phyloP scores from a whole-genome alignment of 2,888 invertebrate genomes.

The Aspidiotus destructor region DNA sequence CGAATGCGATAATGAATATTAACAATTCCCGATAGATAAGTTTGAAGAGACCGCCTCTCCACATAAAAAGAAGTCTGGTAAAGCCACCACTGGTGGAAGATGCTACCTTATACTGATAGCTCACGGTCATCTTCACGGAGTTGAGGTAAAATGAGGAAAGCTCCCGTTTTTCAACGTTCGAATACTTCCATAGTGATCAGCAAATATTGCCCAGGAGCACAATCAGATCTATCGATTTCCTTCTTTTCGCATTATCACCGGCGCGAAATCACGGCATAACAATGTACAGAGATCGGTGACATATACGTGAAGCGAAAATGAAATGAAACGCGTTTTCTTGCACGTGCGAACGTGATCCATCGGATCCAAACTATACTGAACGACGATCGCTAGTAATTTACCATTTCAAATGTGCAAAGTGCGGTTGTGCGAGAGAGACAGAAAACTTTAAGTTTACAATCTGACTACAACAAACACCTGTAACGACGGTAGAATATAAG shows the following conservation, averaged over 20 bases:
- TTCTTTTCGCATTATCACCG: too few species aligned
- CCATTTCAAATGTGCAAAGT: not conserved
- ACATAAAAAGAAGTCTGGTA: constrained; percentile 50
- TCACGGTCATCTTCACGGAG: constrained; percentile 46
- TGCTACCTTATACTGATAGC: constrained; percentile 51
- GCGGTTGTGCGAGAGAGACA: not conserved
- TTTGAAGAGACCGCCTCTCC: constrained; percentile 51
- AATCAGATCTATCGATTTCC: too few species aligned
- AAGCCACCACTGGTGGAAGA: constrained; percentile 51
- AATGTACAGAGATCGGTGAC: too few species aligned
- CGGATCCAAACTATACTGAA: not conserved
- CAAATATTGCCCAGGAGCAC: too few species aligned
- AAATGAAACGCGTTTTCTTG: not conserved
- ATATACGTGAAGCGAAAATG: too few species aligned
- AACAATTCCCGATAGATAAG: constrained; percentile 49
- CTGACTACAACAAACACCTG: too few species aligned
- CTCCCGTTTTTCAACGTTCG: not conserved
- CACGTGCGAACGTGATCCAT: constrained; percentile 4
- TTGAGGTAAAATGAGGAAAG: not conserved
- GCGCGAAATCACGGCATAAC: too few species aligned
- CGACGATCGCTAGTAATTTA: not conserved
- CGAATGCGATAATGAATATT: constrained; percentile 46
- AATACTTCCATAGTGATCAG: too few species aligned
- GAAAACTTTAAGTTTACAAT: not conserved
- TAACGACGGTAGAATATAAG: too few species aligned